These are phyloP conservation scores for Cecidostiba fungosa DNA, from an alignment of 2,888 invertebrate genomes.

Conservation along the genomic window DNA sequence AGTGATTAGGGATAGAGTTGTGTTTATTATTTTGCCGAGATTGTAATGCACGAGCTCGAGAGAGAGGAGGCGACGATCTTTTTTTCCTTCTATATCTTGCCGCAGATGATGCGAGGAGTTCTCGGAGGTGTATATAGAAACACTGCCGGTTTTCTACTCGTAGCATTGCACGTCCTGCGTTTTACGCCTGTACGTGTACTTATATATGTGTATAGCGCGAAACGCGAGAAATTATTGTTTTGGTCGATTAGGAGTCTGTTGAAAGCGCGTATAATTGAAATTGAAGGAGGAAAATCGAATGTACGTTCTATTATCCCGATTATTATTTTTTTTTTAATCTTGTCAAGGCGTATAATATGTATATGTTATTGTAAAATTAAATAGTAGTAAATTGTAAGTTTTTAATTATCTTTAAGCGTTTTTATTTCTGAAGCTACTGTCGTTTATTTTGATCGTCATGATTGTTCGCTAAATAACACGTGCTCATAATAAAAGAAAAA, in stretches of 20 bases:
- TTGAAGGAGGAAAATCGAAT: neutral
- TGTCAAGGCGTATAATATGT: slow-evolving; percentile 49
- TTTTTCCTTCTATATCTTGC: neutral
- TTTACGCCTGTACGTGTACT: neutral
- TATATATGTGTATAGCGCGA: neutral
- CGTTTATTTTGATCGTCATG: slow-evolving; percentile 33
- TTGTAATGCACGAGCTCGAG: neutral
- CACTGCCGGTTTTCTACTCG: neutral
- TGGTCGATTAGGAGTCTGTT: neutral
- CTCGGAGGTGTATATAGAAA: neutral
- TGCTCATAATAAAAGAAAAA: slow-evolving; percentile 25
- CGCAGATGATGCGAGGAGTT: neutral
- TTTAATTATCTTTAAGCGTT: slow-evolving; percentile 44
- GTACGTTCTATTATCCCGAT: slow-evolving; percentile 16
- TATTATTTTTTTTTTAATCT: slow-evolving; percentile 28
- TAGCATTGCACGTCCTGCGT: neutral
- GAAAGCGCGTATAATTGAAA: slow-evolving; percentile 22
- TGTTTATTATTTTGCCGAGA: slow-evolving; percentile 25
- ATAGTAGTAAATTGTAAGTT: slow-evolving; percentile 56
- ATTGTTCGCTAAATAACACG: slow-evolving; percentile 35
- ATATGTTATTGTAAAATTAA: slow-evolving; percentile 60
- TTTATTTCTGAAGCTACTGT: slow-evolving; percentile 31
- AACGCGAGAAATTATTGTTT: slow-evolving; percentile 14
- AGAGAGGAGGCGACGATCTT: neutral
- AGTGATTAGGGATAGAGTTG: slow-evolving; percentile 33